These are phyloP conservation scores for Mellilla xanthometata DNA, from an alignment of 2,888 invertebrate species.

Conservation along the genomic window DNA sequence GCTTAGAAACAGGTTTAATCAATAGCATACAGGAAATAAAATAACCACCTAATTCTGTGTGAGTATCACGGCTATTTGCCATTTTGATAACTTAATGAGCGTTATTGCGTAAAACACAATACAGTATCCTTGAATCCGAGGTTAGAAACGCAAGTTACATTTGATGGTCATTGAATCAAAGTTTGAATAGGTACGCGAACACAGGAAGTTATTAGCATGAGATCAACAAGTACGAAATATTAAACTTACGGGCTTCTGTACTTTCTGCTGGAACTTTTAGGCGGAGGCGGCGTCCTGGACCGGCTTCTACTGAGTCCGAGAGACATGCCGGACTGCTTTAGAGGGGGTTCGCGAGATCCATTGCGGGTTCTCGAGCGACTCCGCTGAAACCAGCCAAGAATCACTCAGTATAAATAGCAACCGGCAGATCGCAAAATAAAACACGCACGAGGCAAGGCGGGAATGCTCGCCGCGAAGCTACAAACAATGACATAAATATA, in stretches of 20 bases:
- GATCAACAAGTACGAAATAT: not conserved
- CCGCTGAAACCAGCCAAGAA: constrained; percentile 65
- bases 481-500: constrained; percentile 54
- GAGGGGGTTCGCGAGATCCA: constrained; percentile 72
- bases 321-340: constrained; percentile 68
- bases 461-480: constrained; percentile 39
- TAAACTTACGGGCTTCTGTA: constrained; percentile 74
- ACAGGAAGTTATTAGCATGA: not conserved
- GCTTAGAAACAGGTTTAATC: not conserved
- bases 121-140: constrained; percentile 63
- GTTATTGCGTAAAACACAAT: constrained; percentile 56
- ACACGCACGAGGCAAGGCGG: constrained; percentile 66
- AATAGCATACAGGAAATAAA: not conserved
- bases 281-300: constrained; percentile 78
- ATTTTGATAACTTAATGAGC: constrained; percentile 38
- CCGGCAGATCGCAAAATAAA: constrained; percentile 50
- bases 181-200: too few relatives aligned
- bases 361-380: constrained; percentile 78
- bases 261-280: constrained; percentile 71
- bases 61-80: constrained; percentile 8
- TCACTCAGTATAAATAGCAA: constrained; percentile 42
- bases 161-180: not conserved
- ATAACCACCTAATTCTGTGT: not conserved
- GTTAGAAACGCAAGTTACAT: constrained; percentile 48
- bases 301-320: constrained; percentile 77